Conservation (phyloP, 2,113 vertebrate species). For the Tetrao urogallus region DNA sequence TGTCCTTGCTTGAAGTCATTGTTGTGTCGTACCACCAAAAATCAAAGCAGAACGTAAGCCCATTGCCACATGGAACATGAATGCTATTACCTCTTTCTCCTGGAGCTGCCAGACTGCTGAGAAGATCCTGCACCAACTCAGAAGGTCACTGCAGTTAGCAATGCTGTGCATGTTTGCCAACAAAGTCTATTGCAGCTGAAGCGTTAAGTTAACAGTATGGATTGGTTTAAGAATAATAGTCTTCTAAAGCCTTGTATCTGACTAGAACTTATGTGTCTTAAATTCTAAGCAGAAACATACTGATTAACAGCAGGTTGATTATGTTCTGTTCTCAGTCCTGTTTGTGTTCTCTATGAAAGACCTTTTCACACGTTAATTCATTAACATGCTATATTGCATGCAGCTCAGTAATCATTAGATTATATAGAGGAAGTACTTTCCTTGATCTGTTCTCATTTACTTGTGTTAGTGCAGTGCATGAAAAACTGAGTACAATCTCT, state of each 20-base stretch:
- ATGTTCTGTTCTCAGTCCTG: neutral
- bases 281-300: neutral
- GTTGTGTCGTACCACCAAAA: neutral
- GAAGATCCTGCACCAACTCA: neutral
- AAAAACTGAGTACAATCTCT: neutral
- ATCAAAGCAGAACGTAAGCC: neutral
- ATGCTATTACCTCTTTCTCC: accelerated
- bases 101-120: neutral
- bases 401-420: neutral
- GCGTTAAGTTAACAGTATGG: neutral
- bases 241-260: neutral
- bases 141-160: accelerated
- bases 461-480: neutral
- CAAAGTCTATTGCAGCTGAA: neutral
- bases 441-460: neutral
- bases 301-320: neutral
- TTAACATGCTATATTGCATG: neutral
- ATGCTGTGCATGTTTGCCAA: accelerated
- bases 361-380: neutral
- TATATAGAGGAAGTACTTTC: neutral
- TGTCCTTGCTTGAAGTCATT: accelerated
- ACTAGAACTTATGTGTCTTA: neutral
- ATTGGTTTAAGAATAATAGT: neutral
- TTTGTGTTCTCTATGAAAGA: neutral
- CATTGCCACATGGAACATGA: neutral